Conservation (phyloP, 2,113 vertebrate genomes). For the Garra rufa region DNA sequence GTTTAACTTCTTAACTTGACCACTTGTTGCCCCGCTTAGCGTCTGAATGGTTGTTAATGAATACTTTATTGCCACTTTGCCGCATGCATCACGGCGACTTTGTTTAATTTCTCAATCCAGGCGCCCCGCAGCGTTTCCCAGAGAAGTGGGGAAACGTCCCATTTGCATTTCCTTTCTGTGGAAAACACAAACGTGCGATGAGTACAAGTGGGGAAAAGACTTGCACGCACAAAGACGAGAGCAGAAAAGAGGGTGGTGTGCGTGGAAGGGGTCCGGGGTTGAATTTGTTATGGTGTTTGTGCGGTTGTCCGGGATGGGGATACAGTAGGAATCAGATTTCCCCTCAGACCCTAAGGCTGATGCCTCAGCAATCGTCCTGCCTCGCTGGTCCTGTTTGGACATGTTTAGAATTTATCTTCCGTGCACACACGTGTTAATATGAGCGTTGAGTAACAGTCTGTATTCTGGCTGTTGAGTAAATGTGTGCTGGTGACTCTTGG, state of each 20-base stretch:
- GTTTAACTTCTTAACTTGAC: conserved; percentile 71
- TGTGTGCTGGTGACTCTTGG: conserved; percentile 27
- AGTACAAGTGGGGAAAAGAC: conserved; percentile 62
- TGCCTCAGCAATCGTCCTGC: conserved; percentile 1
- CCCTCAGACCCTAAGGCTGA: conserved; percentile 16
- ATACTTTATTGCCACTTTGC: conserved; percentile 77
- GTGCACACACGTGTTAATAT: not conserved
- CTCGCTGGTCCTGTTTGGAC: conserved; percentile 54
- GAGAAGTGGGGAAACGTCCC: conserved; percentile 67
- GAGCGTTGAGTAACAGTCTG: conserved; percentile 29
- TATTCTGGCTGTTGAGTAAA: not conserved
- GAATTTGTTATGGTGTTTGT: conserved; percentile 45
- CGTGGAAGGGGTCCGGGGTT: conserved; percentile 58
- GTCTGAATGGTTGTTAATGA: conserved; percentile 75
- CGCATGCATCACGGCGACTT: conserved; percentile 66
- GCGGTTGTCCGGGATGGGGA: conserved; percentile 54
- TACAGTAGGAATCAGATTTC: conserved; percentile 64
- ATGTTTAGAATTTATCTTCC: conserved; percentile 56
- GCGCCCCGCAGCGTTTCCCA: conserved; percentile 77
- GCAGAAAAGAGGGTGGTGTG: conserved; percentile 6
- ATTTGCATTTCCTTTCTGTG: conserved; percentile 78
- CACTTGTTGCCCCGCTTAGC: conserved; percentile 69
- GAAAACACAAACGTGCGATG: conserved; percentile 68
- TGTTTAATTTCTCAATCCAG: conserved; percentile 68
- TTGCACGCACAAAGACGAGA: conserved; percentile 52